Conservation (phyloP, 2,888 invertebrate genomes). For the Acrocyrtus sp. region DNA sequence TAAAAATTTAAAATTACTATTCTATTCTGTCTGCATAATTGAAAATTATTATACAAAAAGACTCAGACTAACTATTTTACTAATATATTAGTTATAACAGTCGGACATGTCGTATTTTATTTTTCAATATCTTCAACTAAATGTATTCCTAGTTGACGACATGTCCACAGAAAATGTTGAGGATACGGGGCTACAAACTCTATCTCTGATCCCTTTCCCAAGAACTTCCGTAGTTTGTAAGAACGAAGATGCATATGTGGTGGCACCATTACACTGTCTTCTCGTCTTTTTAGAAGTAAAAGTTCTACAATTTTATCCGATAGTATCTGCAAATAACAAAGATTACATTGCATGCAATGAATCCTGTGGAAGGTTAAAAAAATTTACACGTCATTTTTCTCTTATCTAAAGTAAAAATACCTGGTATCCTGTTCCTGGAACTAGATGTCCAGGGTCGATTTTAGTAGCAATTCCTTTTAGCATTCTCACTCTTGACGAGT, state of each 20-base stretch:
- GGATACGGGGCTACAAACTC: slow-evolving; percentile 65
- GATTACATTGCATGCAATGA: too few relatives aligned
- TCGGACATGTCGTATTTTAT: background rate
- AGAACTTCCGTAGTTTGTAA: slow-evolving; percentile 62
- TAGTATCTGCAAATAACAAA: slow-evolving; percentile 40
- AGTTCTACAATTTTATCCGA: slow-evolving; percentile 56
- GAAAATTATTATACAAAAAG: too few relatives aligned
- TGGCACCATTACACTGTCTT: slow-evolving; percentile 65
- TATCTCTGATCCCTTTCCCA: slow-evolving; percentile 61
- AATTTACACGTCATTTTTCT: background rate
- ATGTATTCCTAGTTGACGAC: slow-evolving; percentile 52
- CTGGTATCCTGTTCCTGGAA: slow-evolving; percentile 61
- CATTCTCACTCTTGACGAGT: slow-evolving; percentile 65
- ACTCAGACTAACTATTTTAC: too few relatives aligned
- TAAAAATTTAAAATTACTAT: background rate
- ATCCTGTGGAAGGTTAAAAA: too few relatives aligned
- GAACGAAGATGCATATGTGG: slow-evolving; percentile 65
- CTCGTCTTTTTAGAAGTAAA: slow-evolving; percentile 58
- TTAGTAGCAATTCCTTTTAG: slow-evolving; percentile 65
- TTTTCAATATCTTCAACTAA: slow-evolving; percentile 4
- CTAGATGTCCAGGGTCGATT: slow-evolving; percentile 65
- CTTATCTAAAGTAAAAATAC: background rate
- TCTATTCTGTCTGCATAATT: background rate
- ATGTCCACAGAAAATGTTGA: slow-evolving; percentile 66
- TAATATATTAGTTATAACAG: too few relatives aligned